Conservation (phyloP, 2,888 invertebrate genomes). For the Caradrina clavipalpis region DNA sequence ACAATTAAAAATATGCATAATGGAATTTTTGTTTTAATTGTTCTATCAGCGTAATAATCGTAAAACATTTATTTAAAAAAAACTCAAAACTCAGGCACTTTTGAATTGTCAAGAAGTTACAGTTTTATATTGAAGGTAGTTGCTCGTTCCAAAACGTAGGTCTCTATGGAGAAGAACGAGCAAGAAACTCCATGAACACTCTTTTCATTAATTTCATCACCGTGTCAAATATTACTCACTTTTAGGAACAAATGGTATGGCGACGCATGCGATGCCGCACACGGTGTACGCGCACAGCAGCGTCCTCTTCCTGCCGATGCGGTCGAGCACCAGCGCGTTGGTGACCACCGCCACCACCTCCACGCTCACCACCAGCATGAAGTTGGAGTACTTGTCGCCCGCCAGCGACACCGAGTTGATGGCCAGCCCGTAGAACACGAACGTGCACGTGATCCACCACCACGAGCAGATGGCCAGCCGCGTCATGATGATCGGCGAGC, state of each 20-base stretch:
- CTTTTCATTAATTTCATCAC: too few species aligned
- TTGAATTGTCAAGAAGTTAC: too few species aligned
- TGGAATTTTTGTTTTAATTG: too few species aligned
- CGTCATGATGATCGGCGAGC: slow-evolving; percentile 84
- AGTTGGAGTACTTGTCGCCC: slow-evolving; percentile 95
- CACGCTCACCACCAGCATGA: slow-evolving; percentile 92
- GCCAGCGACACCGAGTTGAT: slow-evolving; percentile 94
- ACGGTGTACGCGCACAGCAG: slow-evolving; percentile 91
- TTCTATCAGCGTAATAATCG: too few species aligned
- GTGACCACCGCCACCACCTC: slow-evolving; percentile 94
- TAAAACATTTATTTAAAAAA: too few species aligned
- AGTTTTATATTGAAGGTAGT: too few species aligned
- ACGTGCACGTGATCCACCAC: slow-evolving; percentile 95
- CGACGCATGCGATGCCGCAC: slow-evolving; percentile 89
- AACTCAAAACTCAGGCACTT: too few species aligned
- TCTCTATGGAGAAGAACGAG: too few species aligned
- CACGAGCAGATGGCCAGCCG: slow-evolving; percentile 85
- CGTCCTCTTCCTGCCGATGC: slow-evolving; percentile 92
- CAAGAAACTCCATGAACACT: too few species aligned
- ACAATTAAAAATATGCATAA: too few species aligned
- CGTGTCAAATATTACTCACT: slow-evolving; percentile 72
- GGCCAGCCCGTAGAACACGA: slow-evolving; percentile 95
- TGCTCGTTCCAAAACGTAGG: too few species aligned
- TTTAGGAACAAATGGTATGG: slow-evolving; percentile 88
- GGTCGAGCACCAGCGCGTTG: slow-evolving; percentile 92